Evolutionary conservation across 2,797 vertebrate genomes (phyloP).

Genomic region (Meda fulgida): DNA sequence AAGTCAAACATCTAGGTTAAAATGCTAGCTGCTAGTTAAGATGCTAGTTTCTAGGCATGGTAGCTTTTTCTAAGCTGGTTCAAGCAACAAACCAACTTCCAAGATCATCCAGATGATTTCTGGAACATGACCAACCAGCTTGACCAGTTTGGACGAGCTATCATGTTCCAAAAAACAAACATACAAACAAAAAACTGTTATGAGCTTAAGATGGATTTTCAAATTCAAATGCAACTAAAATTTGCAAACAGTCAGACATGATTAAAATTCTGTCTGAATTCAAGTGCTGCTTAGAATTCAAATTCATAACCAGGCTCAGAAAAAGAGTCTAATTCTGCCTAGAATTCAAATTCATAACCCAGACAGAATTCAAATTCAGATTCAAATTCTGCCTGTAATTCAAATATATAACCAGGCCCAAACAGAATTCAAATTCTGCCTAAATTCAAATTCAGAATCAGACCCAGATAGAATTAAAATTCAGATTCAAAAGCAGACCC

Average conservation of each 20-base stretch:
- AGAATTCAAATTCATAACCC: background rate
- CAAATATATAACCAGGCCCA: background rate
- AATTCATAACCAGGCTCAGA: background rate
- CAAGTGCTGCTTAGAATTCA: background rate
- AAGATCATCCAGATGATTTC: background rate
- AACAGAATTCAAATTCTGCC: background rate
- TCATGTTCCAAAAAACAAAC: background rate
- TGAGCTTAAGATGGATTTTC: background rate
- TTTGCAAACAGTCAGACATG: too few species aligned
- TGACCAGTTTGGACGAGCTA: background rate
- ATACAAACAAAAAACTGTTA: background rate
- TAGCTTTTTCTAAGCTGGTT: background rate
- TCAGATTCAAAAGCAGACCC: background rate
- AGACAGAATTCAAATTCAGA: background rate
- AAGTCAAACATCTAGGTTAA: background rate
- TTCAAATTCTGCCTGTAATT: background rate
- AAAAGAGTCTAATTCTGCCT: too few species aligned
- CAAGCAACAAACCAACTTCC: background rate
- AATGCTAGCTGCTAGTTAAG: background rate
- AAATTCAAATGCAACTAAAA: background rate
- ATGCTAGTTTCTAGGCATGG: background rate
- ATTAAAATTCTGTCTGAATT: background rate
- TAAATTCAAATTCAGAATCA: background rate
- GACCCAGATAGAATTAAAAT: background rate
- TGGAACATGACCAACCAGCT: background rate